Evolutionary conservation across 2,797 vertebrate species (phyloP), one percentile per base, ranked within the genome.

Genomic region (Sebastes hubbsi): DNA sequence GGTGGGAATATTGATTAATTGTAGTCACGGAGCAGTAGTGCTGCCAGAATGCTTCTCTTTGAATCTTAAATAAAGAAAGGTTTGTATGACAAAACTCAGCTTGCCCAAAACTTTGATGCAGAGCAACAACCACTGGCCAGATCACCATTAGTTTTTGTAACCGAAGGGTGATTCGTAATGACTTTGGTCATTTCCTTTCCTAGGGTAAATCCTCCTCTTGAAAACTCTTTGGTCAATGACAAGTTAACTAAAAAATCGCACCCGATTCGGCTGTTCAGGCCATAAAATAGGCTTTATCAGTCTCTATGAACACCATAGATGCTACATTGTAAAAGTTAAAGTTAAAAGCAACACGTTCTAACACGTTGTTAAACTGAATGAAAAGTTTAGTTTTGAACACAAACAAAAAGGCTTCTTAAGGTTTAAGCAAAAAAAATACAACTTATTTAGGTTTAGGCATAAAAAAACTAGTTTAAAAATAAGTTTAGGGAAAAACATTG

Each of bases 1-100:
- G 34, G 14, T 69, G 38, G n/a, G 68, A 32, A 46, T 46, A 72
- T 24, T 79, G 72, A 80, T 78, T 49, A 3, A 72, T 46, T 52
- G 32, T 2, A 14, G 29, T 6, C 6, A 14, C 0, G 2, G 18
- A 52, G 49, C 6, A 11, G 7, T 32, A 46, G 13, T 5, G 24
- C 16, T 59, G 46, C 13, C 38, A 16, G 3, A 42, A 30, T 24
- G 27, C 27, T 16, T 63, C 16, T 18, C 54, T 46, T 27, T 30
- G n/a, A 61, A 42, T 72, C 42, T 38, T 9, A 54, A 77, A 30
- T n/a, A 14, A 38, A 29, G 1, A 14, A 13, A 4, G 20, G 30
- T 64, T 61, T 49, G 25, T 29, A 20, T 27, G 30, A 52, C 56
- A 59, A 20, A 49, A 22, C 12, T 58, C 10, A 18, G 22, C 66